Conservation (phyloP, 2,113 vertebrate genomes). For the Heteronetta atricapilla region DNA sequence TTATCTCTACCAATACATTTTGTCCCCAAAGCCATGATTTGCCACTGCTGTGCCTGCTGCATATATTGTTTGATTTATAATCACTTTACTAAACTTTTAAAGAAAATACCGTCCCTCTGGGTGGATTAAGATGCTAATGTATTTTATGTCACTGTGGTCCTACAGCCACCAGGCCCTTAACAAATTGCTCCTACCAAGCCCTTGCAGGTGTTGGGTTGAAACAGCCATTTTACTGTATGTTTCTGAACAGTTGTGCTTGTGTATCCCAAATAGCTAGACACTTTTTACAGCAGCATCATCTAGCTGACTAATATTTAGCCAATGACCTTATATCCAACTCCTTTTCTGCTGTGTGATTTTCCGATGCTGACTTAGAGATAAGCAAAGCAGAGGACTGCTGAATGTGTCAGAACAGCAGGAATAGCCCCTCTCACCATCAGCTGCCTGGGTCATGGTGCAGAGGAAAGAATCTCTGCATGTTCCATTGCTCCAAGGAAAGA, state of each 20-base stretch:
- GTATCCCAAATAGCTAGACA: rapidly evolving
- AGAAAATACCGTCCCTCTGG: background rate
- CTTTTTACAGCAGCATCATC: background rate
- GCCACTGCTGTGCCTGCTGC: background rate
- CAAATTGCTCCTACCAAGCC: background rate
- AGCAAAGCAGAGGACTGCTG: background rate
- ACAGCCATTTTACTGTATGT: background rate
- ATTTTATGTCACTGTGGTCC: background rate
- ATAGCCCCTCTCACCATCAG: background rate
- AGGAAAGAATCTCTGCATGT: background rate
- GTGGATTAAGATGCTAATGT: background rate
- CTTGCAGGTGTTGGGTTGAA: background rate
- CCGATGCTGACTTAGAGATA: background rate
- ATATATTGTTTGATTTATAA: background rate
- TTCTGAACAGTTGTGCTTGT: background rate
- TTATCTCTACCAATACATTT: background rate
- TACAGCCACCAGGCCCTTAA: background rate
- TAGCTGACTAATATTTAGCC: background rate
- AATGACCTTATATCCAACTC: background rate
- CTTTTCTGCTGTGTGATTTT: background rate
- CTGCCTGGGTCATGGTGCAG: background rate
- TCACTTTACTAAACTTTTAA: background rate
- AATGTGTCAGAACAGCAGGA: background rate
- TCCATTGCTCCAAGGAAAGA: background rate
- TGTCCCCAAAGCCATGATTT: background rate